Percentiles rank a stretch among this genome's conserved stretches.
Conservation (phyloP, 1,140 invertebrate genomes). For the Conus ventricosus region DNA sequence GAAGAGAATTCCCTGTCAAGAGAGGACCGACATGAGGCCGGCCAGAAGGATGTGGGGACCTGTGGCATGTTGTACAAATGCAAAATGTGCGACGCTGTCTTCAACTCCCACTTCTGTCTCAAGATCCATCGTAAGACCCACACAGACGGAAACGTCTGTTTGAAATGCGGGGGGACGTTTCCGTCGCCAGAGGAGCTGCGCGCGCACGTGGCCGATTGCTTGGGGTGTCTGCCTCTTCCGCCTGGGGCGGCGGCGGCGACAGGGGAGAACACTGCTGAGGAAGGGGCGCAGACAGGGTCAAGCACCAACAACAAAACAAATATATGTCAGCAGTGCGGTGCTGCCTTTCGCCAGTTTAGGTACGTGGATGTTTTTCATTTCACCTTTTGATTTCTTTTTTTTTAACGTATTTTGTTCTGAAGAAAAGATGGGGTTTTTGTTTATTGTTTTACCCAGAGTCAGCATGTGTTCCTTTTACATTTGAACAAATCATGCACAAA, state of each 20-base stretch:
- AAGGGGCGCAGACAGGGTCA: not conserved
- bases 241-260: not conserved
- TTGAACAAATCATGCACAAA: too few species aligned
- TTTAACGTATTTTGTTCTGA: too few species aligned
- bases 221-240: not conserved
- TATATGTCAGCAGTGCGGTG: not conserved
- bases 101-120: slow-evolving; percentile 25
- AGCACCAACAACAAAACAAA: not conserved
- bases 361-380: not conserved
- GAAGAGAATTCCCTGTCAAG: not conserved
- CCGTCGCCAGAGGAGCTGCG: not conserved
- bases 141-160: not conserved
- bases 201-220: not conserved
- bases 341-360: slow-evolving; percentile 5
- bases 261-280: not conserved
- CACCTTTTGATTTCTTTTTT: too few species aligned
- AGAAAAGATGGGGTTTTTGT: too few species aligned
- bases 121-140: slow-evolving; percentile 20
- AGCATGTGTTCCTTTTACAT: too few species aligned
- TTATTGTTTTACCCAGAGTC: not conserved
- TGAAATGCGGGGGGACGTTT: not conserved
- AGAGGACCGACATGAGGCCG: not conserved
- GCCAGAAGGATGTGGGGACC: not conserved
- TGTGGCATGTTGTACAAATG: slow-evolving; percentile 17
- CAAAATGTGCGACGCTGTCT: slow-evolving; percentile 13